Base-by-base conservation (phyloP, 2,888 invertebrate species). In the Adela reaumurella region DNA sequence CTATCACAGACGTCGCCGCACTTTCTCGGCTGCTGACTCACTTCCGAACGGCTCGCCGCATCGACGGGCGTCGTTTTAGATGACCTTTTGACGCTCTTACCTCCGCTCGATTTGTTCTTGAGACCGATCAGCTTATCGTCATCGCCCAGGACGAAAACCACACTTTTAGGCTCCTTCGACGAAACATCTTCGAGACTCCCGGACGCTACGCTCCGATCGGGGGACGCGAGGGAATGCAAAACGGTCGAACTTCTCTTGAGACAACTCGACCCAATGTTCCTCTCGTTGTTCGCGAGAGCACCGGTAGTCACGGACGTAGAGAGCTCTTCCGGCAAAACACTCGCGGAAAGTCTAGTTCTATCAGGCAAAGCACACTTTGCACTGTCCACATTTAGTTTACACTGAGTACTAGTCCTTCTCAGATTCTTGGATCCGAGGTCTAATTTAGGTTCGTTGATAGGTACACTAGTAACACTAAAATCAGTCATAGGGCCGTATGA, bases 81-180 rank as follows among this genome's bases (percentile, higher is more conserved):
- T n/a, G 77, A 73, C 50, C 66, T 71, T 54, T 77, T 78, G 11
- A 74, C 73, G 51, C 68, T 64, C 51, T 67, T 74, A 1, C 74
- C 74, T 41, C 65, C 69, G 41, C 59, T 67, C 2, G 74, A 74
- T 51, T 77, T 78, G 54, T 78, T 83, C 67, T 86, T 87, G 45
- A 88, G 62, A 43, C 86, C 86, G 3, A 87, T 80, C 41, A 88
- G 62, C 57, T 84, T 81, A 54, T 89, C 89, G 59, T 87, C 81
- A 50, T 89, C 89, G 17, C 89, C 89, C 45, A 89, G 63, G 3
- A 88, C 86, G 63, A 89, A 89, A 8, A 89, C 72, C 0, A 89
- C 89, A 24, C 66, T 58, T 53, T 73, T 70, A 52, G 80, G 65
- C 6, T 71, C 71, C 14, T 57, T 52, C 24, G 65, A 64, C 1